These are phyloP conservation scores for Taxidea taxus DNA, from an alignment of 2,113 vertebrate species.

Conservation along the genomic window DNA sequence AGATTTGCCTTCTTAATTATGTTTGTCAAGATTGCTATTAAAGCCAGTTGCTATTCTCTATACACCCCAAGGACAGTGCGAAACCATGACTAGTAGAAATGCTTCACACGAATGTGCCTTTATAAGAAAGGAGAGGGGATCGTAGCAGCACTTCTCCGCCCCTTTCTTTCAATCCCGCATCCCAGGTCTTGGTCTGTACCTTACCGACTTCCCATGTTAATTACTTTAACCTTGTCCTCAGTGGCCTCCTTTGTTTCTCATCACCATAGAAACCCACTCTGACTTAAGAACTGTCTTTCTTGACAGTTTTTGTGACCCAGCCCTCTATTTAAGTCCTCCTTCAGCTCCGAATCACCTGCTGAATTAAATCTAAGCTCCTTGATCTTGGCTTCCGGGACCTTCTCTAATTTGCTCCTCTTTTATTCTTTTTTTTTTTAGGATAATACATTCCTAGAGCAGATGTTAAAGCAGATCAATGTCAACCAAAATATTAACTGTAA, in stretches of 20 bases:
- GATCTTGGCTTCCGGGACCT: not conserved
- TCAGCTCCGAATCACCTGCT: slow-evolving; percentile 33
- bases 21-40: slow-evolving; percentile 19
- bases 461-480: slow-evolving; percentile 29
- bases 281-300: not conserved
- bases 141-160: not conserved
- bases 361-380: slow-evolving; percentile 51
- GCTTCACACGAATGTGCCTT: not conserved
- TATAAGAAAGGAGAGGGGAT: not conserved
- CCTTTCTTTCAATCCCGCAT: not conserved
- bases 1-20: slow-evolving; percentile 35
- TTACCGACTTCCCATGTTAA: slow-evolving; percentile 36
- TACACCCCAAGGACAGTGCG: not conserved
- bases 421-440: slow-evolving; percentile 37
- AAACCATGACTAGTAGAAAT: not conserved
- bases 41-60: slow-evolving; percentile 16
- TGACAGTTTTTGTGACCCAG: not conserved
- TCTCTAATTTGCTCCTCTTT: slow-evolving; percentile 24
- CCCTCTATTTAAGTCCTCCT: not conserved
- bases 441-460: slow-evolving; percentile 37
- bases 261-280: slow-evolving; percentile 43
- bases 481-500: slow-evolving; percentile 37
- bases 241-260: slow-evolving; percentile 14
- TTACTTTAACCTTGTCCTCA: slow-evolving; percentile 46
- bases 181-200: not conserved